These are phyloP conservation scores for Aix galericulata DNA, from an alignment of 2,113 vertebrate genomes.

Conservation along the genomic window DNA sequence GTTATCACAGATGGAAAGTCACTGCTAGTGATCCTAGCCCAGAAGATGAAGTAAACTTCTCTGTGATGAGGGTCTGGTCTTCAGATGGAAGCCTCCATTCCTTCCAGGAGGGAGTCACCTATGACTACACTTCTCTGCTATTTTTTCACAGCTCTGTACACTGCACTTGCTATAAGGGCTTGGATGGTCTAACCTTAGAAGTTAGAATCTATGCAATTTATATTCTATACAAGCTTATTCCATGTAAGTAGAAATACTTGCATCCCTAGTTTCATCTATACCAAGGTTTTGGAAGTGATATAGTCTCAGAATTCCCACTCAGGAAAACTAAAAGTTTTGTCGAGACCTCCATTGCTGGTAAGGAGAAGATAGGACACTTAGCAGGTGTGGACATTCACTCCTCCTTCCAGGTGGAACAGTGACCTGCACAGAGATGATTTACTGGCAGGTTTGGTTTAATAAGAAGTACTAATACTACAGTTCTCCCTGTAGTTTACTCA, in stretches of 20 bases:
- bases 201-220: not conserved
- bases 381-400: rapidly evolving
- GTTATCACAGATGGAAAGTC: too few species aligned
- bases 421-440: not conserved
- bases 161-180: too few species aligned
- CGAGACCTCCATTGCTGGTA: not conserved
- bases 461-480: not conserved
- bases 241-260: not conserved
- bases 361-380: not conserved
- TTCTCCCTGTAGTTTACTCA: not conserved
- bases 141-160: too few species aligned
- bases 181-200: too few species aligned
- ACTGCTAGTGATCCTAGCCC: too few species aligned
- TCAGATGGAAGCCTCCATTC: too few species aligned
- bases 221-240: not conserved
- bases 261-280: not conserved
- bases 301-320: not conserved
- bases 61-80: too few species aligned
- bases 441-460: not conserved
- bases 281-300: rapidly evolving
- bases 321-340: not conserved
- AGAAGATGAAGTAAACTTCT: too few species aligned
- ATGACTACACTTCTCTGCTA: too few species aligned
- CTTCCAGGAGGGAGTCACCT: too few species aligned
- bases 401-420: rapidly evolving